Percentiles rank a stretch among this genome's conserved stretches.
Conservation (phyloP, 2,888 invertebrate genomes). For the Tiphia femorata region DNA sequence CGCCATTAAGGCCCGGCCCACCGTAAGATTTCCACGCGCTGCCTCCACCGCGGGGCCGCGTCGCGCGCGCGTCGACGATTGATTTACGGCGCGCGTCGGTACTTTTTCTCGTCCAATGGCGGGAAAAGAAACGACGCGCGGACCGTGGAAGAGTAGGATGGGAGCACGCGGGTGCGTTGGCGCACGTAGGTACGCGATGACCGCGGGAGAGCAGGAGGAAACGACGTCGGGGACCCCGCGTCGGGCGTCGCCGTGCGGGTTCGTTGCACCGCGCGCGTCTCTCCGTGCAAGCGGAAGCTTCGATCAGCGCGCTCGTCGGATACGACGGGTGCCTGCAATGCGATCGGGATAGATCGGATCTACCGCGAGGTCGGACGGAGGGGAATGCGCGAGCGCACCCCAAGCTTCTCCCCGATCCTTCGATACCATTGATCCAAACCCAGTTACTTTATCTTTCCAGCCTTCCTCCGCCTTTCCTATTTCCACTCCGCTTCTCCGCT, state of each 20-base stretch:
- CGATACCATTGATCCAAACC: too few relatives aligned
- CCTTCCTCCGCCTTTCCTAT: slow-evolving; percentile 13
- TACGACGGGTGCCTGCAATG: not conserved
- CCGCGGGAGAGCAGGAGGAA: not conserved
- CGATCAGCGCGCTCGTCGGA: too few relatives aligned
- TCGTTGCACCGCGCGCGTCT: too few relatives aligned
- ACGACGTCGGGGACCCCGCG: too few relatives aligned
- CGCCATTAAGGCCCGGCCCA: slow-evolving; percentile 56
- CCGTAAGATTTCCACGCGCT: slow-evolving; percentile 57
- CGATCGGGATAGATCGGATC: not conserved
- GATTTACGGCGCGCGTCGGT: slow-evolving; percentile 37
- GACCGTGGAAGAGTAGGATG: not conserved
- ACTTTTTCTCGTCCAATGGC: slow-evolving; percentile 38
- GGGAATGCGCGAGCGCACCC: too few relatives aligned
- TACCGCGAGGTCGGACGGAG: too few relatives aligned
- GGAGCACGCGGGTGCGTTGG: not conserved
- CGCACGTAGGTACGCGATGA: not conserved
- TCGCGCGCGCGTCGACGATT: slow-evolving; percentile 31
- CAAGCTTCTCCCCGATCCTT: too few relatives aligned
- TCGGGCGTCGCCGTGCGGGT: too few relatives aligned
- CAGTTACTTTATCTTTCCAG: slow-evolving; percentile 6
- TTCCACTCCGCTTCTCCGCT: not conserved
- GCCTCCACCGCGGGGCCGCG: slow-evolving; percentile 16
- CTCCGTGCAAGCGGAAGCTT: too few relatives aligned
- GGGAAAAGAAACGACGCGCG: not conserved